Evolutionary conservation across 2,797 vertebrate genomes (phyloP).

Genomic region (Acrossocheilus fasciatus): DNA sequence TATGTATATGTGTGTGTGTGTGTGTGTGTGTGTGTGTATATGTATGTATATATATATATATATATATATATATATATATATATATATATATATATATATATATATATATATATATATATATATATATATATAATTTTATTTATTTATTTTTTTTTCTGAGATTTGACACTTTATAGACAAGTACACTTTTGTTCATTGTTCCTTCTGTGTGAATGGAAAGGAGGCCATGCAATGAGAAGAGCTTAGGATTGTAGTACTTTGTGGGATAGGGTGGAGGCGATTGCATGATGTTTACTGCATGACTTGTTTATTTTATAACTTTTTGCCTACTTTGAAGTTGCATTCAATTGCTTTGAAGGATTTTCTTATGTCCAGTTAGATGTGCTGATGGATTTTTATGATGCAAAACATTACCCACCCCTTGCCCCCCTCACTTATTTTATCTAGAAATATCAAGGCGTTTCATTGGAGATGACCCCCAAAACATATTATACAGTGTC

Average conservation of each 20-base stretch:
- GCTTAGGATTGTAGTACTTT: not conserved
- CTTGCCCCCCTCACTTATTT: constrained; percentile 76
- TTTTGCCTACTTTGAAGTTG: constrained; percentile 8
- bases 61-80: too few relatives aligned
- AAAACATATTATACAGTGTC: constrained; percentile 88
- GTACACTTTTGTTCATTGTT: not conserved
- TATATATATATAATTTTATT: too few relatives aligned
- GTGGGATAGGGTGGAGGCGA: not conserved
- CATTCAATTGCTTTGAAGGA: constrained; percentile 25
- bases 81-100: too few relatives aligned
- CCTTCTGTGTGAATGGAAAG: not conserved
- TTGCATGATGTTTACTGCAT: constrained; percentile 29
- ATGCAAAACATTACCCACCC: constrained; percentile 65
- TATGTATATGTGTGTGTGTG: too few relatives aligned
- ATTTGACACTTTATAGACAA: not conserved
- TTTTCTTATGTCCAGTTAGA: constrained; percentile 29
- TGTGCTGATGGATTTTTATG: constrained; percentile 44
- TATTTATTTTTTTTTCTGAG: not conserved
- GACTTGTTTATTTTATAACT: not conserved
- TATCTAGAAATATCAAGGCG: constrained; percentile 87
- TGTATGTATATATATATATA: too few relatives aligned
- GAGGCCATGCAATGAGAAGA: constrained; percentile 16
- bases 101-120: too few relatives aligned
- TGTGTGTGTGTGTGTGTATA: too few relatives aligned
- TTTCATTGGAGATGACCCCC: constrained; percentile 87